Base-by-base conservation (phyloP, 2,888 invertebrate genomes). In the Cheilosia soror region DNA sequence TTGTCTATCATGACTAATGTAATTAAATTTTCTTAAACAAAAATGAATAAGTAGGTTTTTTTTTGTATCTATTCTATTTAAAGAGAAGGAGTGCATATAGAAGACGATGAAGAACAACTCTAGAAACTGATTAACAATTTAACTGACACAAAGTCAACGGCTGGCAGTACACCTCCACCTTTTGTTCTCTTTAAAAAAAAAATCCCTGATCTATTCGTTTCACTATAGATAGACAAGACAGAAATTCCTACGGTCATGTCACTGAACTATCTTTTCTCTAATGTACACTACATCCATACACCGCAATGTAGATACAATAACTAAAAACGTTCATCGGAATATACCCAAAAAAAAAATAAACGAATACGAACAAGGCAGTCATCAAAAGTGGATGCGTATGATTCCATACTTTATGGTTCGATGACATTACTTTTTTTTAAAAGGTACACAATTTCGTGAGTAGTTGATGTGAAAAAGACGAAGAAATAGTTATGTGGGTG, bases 401-500 rank as follows among this genome's bases (percentile, higher is more conserved):
- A 85, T 81, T 85, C 80, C 72, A 85, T 81, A 85, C 81, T 85
- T 90, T 89, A 86, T 90, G 87, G 90, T 90, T 90, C 90, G 90
- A 90, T 90, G 90, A 90, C 90, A 90, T 90, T 90, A 90, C 88
- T 86, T 89, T 89, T 86, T 81, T 60, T 49, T 15, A 57, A 66
- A 66, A 80, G 72, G 80, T 71, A 85, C 80, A 85, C 65, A 81
- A 77, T 81, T 72, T 76, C 85, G 72, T 76, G 85, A 85, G 72
- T 72, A 55, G 58, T 65, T 57, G 77, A 62, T 65, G 55, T 65
- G 82, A 62, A 78, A 31, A 63, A 73, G 20, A 65, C 55, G 62
- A 78, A 60, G 72, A 62, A 65, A 73, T 29, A 51, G 4, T 44
- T 66, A 49, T 51, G 53, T 66, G 25, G 84, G 58, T 66, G 72